A percentile compares a stretch with the other conserved stretches of the same genome.
Evolutionary conservation across 2,113 vertebrate genomes (phyloP).

Genomic region (Capreolus pygargus): DNA sequence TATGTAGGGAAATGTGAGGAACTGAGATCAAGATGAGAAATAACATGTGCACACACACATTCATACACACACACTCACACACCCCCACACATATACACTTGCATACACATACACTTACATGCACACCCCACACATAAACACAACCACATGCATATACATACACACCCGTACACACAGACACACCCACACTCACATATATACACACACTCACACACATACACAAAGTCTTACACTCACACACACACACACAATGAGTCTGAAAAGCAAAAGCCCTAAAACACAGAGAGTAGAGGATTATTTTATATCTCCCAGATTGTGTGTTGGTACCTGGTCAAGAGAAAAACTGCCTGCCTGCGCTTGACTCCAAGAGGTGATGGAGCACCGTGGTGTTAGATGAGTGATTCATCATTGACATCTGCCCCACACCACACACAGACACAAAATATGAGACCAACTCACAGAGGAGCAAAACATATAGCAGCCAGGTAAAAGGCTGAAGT

Average conservation of each 20-base stretch:
- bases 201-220: neutral
- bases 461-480: too few species aligned
- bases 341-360: neutral
- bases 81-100: fast-evolving
- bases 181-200: fast-evolving
- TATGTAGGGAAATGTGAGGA: neutral
- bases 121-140: neutral
- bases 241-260: neutral
- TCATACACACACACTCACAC: neutral
- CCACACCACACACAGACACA: too few species aligned
- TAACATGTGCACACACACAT: fast-evolving
- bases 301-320: neutral
- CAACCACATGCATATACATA: fast-evolving
- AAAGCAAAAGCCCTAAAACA: neutral
- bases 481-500: neutral
- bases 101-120: neutral
- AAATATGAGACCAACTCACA: neutral
- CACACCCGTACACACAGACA: neutral
- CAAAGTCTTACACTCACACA: neutral
- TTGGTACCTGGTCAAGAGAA: neutral
- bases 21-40: neutral
- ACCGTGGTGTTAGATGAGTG: fast-evolving
- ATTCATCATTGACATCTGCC: too few species aligned
- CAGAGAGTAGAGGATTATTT: neutral
- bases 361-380: neutral